Base-by-base conservation (phyloP, 2,113 vertebrate species). In the Emydocephalus ijimae region DNA sequence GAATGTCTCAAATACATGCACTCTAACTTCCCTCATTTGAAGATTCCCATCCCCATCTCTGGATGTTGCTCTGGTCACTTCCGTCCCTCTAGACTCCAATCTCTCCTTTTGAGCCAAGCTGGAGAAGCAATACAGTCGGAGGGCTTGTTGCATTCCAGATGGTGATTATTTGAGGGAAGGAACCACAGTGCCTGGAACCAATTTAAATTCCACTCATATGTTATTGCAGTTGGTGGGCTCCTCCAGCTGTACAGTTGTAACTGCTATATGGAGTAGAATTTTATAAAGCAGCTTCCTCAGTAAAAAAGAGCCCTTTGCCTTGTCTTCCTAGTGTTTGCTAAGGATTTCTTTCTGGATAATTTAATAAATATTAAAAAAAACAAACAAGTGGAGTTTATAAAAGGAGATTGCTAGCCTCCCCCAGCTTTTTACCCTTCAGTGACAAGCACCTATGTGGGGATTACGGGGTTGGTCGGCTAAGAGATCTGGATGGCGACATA, bases 191-290 rank as follows among this genome's bases (percentile, higher is more conserved):
- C 18, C 89, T 7, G 59, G 54, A 34, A 81, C 61, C 55, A 29
- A 52, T 24, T 0, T 64, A 85, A 45, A 87, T 12, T 39, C 57
- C 1, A 1, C 6, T 50, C n/a, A 4, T 34, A 86, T 48, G 2
- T 21, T 89, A 29, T 5, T 56, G 26, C 20, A 54, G 86, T 86
- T 21, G 56, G 45, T 43, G 29, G 50, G 8, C 39, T 48, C 57
- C 69, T 85, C 85, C 43, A 29, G 48, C 81, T 45, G 23, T 1
- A 15, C 89, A 34, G 11, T 39, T 69, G 29, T 14, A 57, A 56
- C 29, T 7, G 1, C 0, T 6, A 20, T 4, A 20, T 1, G 56
- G 57, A n/a, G 5, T 6, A 52, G 14, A 0, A 45, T 54, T 34
- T 29, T 52, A 0, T 0, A 21, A 29, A 74, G 2, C 23, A 0